phyloP scores from a whole-genome alignment of 2,888 invertebrate genomes.

The Conomelus anceps region DNA sequence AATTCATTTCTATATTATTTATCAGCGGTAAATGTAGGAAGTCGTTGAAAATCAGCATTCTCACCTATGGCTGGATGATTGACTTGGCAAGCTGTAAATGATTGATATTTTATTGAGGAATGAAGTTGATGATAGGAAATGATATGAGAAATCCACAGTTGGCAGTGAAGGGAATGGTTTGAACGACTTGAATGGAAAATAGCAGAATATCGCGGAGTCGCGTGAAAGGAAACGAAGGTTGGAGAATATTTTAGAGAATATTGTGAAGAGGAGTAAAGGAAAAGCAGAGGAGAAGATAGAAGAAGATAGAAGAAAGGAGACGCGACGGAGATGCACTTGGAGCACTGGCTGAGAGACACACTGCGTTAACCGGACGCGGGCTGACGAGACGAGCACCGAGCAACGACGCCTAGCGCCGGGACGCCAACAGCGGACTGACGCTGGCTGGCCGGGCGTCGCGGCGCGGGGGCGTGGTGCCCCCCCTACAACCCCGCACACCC shows the following conservation, averaged over 20 bases:
- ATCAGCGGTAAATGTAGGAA: background rate
- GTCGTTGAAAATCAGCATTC: background rate
- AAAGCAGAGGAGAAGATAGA: background rate
- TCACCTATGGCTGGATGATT: background rate
- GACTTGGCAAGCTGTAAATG: background rate
- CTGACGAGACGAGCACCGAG: background rate
- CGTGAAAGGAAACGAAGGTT: background rate
- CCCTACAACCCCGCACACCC: background rate
- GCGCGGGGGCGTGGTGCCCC: constrained; percentile 12
- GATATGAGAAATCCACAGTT: background rate
- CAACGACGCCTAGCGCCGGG: background rate
- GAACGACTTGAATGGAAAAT: background rate
- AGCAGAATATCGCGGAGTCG: too few relatives aligned
- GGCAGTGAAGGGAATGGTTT: background rate
- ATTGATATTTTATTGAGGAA: background rate
- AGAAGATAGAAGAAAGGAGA: background rate
- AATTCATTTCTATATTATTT: background rate
- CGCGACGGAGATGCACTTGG: background rate
- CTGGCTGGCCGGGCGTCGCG: constrained; percentile 2
- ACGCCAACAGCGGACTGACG: constrained; percentile 3
- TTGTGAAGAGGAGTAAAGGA: background rate
- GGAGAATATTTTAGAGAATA: background rate
- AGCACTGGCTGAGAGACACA: constrained; percentile 3
- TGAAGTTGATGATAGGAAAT: background rate
- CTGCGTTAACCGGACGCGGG: background rate